phyloP scores from a whole-genome alignment of 2,888 invertebrate species.

The Hedychridium roseum region DNA sequence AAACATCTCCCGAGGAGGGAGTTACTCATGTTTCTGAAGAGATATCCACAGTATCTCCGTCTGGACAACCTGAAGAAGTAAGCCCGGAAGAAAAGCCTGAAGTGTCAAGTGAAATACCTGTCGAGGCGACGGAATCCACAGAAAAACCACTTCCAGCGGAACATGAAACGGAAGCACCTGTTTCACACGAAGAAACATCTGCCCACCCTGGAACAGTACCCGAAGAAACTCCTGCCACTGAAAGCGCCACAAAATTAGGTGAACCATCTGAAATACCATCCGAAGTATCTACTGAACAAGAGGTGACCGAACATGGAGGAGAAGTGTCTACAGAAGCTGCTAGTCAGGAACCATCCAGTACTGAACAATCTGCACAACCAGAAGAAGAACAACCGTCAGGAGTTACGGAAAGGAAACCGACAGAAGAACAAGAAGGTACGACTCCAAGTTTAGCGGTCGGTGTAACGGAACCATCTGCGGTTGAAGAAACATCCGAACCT shows the following conservation, averaged over 20 bases:
- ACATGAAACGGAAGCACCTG: conserved; percentile 19
- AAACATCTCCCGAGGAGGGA: conserved; percentile 24
- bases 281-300: conserved; percentile 6
- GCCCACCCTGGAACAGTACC: conserved; percentile 11
- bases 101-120: conserved; percentile 13
- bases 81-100: conserved; percentile 20
- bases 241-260: conserved; percentile 16
- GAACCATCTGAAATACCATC: conserved; percentile 14
- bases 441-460: too few relatives aligned
- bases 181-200: conserved; percentile 13
- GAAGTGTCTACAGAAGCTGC: too few relatives aligned
- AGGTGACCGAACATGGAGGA: too few relatives aligned
- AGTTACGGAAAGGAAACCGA: too few relatives aligned
- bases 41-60: conserved; percentile 15
- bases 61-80: conserved; percentile 17
- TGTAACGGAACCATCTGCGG: conserved; percentile 7
- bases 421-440: too few relatives aligned
- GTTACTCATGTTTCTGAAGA: too few relatives aligned
- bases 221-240: conserved; percentile 3
- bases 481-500: conserved; percentile 23
- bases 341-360: too few relatives aligned
- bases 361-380: too few relatives aligned
- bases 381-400: too few relatives aligned
- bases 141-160: conserved; percentile 10
- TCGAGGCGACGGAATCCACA: conserved; percentile 9